phyloP scores from a whole-genome alignment of 1,140 invertebrate genomes.

The Phymorhynchus buccinoides region DNA sequence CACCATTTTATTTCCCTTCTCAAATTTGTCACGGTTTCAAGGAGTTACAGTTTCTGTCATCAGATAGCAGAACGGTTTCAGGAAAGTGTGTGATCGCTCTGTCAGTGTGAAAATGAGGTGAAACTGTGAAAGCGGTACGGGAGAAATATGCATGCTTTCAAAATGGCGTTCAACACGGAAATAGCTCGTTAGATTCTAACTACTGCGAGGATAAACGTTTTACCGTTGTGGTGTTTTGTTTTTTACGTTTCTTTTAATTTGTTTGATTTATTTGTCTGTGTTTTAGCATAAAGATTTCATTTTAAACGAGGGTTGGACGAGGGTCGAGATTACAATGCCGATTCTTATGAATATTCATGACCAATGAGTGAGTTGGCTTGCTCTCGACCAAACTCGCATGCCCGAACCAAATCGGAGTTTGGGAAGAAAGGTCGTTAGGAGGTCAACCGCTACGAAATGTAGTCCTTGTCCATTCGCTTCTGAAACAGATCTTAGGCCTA shows the following conservation, averaged over 20 bases:
- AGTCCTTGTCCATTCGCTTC: not conserved
- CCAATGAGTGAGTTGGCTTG: not conserved
- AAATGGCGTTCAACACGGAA: conserved; percentile 32
- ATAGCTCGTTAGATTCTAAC: not conserved
- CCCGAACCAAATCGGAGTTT: conserved; percentile 6
- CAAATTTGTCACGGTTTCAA: no score
- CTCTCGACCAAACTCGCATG: not conserved
- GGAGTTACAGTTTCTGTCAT: not conserved
- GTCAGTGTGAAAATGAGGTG: not conserved
- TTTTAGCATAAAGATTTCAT: not conserved
- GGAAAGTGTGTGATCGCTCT: not conserved
- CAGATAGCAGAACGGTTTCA: not conserved
- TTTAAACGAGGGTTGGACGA: not conserved
- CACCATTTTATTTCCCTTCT: not conserved
- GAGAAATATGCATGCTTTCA: conserved; percentile 27
- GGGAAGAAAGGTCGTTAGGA: conserved; percentile 7
- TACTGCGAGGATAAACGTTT: not conserved
- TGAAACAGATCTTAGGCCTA: not conserved
- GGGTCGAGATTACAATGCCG: not conserved
- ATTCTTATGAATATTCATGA: not conserved
- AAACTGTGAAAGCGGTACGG: not conserved
- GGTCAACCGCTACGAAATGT: not conserved
- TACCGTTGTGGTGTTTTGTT: not conserved
- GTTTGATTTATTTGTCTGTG: not conserved
- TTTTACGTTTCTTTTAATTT: not conserved